phyloP scores from a whole-genome alignment of 2,113 vertebrate species.

The Prolemur simus region DNA sequence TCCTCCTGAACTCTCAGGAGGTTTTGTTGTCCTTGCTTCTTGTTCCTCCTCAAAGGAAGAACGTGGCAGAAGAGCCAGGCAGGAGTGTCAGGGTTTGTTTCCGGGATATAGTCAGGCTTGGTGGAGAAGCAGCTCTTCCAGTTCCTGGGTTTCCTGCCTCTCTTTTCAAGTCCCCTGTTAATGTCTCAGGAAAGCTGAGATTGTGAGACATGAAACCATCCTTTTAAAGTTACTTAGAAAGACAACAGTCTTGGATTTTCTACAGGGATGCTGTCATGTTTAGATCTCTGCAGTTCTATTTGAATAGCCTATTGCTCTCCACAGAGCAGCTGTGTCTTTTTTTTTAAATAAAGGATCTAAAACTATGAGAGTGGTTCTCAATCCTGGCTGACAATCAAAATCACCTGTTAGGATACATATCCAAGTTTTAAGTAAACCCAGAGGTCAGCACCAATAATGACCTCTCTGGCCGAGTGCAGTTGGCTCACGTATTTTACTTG shows the following conservation, averaged over 20 bases:
- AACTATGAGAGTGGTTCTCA: not conserved
- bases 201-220: not conserved
- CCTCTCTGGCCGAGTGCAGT: not conserved
- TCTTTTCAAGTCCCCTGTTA: not conserved
- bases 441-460: not conserved
- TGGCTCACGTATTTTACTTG: not conserved
- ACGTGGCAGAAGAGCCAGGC: not conserved
- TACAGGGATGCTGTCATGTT: not conserved
- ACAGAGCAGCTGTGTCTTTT: not conserved
- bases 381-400: not conserved
- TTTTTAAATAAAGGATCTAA: not conserved
- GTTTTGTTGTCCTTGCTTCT: not conserved
- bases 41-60: not conserved
- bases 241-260: not conserved
- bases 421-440: constrained; percentile 1
- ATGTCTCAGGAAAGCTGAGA: constrained; percentile 19
- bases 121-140: not conserved
- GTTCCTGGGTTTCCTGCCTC: not conserved
- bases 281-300: not conserved
- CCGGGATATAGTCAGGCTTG: not conserved
- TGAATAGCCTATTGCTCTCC: not conserved
- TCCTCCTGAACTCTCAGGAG: not conserved
- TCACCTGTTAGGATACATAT: not conserved
- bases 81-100: not conserved
- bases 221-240: not conserved